A percentile compares a stretch with the other conserved stretches of the same genome.
Conservation (phyloP, 2,113 vertebrate species). For the Isurus oxyrinchus region DNA sequence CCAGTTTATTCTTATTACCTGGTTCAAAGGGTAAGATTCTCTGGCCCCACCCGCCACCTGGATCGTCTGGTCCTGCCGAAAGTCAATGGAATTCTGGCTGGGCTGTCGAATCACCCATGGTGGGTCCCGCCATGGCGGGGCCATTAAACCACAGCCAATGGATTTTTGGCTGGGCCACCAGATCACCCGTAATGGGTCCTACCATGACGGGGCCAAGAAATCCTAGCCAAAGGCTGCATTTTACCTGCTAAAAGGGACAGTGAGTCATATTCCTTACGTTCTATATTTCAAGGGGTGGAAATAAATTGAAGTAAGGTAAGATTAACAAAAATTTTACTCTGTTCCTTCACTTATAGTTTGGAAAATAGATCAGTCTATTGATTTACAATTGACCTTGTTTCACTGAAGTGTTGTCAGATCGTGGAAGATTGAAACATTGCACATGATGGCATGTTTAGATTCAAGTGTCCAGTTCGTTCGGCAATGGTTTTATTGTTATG, state of each 20-base stretch:
- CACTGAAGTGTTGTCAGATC: not conserved
- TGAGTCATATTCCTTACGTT: not conserved
- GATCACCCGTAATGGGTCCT: too few relatives aligned
- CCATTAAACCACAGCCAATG: too few relatives aligned
- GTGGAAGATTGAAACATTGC: not conserved
- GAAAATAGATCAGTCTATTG: not conserved
- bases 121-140: too few relatives aligned
- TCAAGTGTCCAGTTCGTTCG: not conserved
- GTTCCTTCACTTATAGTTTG: not conserved
- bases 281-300: not conserved
- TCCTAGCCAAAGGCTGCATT: too few relatives aligned
- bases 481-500: not conserved
- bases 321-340: not conserved
- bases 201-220: too few relatives aligned
- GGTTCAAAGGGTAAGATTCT: too few relatives aligned
- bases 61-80: too few relatives aligned
- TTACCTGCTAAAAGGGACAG: not conserved
- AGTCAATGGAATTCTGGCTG: too few relatives aligned
- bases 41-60: too few relatives aligned
- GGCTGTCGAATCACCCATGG: too few relatives aligned
- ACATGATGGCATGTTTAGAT: not conserved
- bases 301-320: not conserved
- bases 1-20: not conserved
- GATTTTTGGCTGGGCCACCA: not conserved
- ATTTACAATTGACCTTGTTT: not conserved